Evolutionary conservation across 2,113 vertebrate species (phyloP).

Genomic region (Coryphaenoides rupestris): DNA sequence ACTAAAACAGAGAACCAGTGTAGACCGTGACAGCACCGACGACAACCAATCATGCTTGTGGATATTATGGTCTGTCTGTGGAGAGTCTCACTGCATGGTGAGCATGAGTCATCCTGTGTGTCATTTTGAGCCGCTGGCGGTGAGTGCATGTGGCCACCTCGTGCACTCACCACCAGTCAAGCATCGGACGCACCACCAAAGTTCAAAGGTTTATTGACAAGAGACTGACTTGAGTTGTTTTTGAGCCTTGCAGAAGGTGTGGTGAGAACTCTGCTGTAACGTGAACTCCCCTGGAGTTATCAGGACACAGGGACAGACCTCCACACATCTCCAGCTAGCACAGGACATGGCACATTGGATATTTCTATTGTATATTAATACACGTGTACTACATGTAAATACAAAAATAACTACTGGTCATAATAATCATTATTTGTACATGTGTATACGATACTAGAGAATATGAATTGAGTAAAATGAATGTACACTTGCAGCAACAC

Average conservation of each 20-base stretch:
- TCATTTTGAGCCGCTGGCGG: background rate
- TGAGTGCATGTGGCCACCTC: background rate
- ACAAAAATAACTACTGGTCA: background rate
- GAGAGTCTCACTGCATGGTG: too few relatives aligned
- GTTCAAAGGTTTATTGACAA: slow-evolving; percentile 65
- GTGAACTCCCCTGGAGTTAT: too few relatives aligned
- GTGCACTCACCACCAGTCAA: background rate
- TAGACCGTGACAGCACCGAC: background rate
- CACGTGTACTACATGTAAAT: too few relatives aligned
- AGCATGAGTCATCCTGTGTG: too few relatives aligned
- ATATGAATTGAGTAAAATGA: too few relatives aligned
- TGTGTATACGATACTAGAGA: too few relatives aligned
- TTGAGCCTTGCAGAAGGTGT: slow-evolving; percentile 18
- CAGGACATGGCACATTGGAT: too few relatives aligned
- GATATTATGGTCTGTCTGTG: background rate
- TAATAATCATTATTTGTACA: too few relatives aligned
- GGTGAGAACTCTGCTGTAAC: background rate
- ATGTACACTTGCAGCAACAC: too few relatives aligned
- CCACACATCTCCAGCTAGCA: too few relatives aligned
- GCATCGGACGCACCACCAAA: slow-evolving; percentile 19
- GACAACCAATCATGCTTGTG: background rate
- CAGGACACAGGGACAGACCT: too few relatives aligned
- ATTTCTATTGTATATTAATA: too few relatives aligned
- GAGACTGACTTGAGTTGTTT: background rate
- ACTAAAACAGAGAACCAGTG: background rate